A percentile compares a stretch with the other conserved stretches of the same genome.
These are phyloP conservation scores for Dolichopus griseipennis DNA, from an alignment of 2,888 invertebrate species.

Conservation along the genomic window DNA sequence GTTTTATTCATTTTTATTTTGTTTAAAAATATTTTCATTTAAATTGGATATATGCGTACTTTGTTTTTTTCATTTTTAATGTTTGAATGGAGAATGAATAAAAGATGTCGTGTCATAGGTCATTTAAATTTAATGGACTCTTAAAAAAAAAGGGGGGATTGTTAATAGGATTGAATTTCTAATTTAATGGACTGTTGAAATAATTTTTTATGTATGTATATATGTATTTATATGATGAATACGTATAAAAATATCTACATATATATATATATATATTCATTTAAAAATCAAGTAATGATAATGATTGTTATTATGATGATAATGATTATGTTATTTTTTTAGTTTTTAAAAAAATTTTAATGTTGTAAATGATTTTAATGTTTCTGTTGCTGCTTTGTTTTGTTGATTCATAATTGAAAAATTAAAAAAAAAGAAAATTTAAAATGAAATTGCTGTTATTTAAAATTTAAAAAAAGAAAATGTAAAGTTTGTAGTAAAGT, in stretches of 20 bases:
- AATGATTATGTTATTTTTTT: too few relatives aligned
- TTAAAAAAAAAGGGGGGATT: not conserved
- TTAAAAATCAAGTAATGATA: not conserved
- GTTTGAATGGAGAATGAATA: conserved; percentile 6
- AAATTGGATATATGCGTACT: not conserved
- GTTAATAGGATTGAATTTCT: not conserved
- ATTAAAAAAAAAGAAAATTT: too few relatives aligned
- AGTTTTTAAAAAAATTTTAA: too few relatives aligned
- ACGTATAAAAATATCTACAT: not conserved
- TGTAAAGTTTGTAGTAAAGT: too few relatives aligned
- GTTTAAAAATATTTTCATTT: not conserved
- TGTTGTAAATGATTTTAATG: too few relatives aligned
- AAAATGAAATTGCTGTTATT: too few relatives aligned
- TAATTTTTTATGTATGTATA: not conserved
- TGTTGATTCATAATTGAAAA: too few relatives aligned
- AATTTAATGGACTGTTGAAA: not conserved
- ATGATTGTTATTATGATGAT: too few relatives aligned
- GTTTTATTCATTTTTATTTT: not conserved
- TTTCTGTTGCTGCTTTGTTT: too few relatives aligned
- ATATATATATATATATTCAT: not conserved
- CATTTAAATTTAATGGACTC: conserved; percentile 4
- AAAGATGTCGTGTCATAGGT: conserved; percentile 6
- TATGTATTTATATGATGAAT: not conserved
- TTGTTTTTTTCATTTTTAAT: not conserved
- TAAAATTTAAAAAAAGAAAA: too few relatives aligned